Evolutionary conservation across 2,888 invertebrate genomes (phyloP), one percentile per base, ranked within the genome.

Genomic region (Danaus chrysippus): DNA sequence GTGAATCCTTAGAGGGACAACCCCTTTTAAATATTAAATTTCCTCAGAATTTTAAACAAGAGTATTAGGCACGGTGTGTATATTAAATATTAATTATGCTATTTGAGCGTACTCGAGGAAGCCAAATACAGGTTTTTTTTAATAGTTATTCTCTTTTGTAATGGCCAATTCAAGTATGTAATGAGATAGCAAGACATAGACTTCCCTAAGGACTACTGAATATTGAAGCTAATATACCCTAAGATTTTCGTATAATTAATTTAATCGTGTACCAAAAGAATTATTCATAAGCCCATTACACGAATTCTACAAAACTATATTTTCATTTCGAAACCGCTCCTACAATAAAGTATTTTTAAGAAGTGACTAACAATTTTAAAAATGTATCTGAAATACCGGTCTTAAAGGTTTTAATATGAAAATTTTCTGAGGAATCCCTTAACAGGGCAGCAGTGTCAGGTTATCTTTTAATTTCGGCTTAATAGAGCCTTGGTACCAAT

Each of bases 71-170:
- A 76, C 74, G 82, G 82, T 81, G 81, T 84, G 84, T 84, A 74
- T 82, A 84, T 90, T 84, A 85, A 89, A 87, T 87, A 89, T 89
- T 89, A 84, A 90, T 84, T 87, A 83, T 78, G 79, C 79, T 84
- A 85, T 84, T 74, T 78, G 71, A 76, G 76, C 71, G 73, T 82
- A 83, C 77, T 84, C 76, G 73, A 77, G 70, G 76, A 81, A 78
- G 77, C 79, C 79, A 75, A 75, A 77, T 82, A 84, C 82, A 83
- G 84, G 86, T 82, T 87, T 86, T 87, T 85, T 84, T 88, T 87
- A 86, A 87, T 86, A 86, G 84, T 83, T 84, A 83, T 82, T 80
- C 81, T 83, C 82, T 74, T 81, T 83, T 79, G 83, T 76, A 77
- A 77, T 77, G 72, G 72, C 73, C 83, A 84, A 87, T 86, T 86